Percentiles rank a stretch among this genome's conserved stretches.
phyloP scores from a whole-genome alignment of 1,140 invertebrate species.

The Heliconius himera region DNA sequence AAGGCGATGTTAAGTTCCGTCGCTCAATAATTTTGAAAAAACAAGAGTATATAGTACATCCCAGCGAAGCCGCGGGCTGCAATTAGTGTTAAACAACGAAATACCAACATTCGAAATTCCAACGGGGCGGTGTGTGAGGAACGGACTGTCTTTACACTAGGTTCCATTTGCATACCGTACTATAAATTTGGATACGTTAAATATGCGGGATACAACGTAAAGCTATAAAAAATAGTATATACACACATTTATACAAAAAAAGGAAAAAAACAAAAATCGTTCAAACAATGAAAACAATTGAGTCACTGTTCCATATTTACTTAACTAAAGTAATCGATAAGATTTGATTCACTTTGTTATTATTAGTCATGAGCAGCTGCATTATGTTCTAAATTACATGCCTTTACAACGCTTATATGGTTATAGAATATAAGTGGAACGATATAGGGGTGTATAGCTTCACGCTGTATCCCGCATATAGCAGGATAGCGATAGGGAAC shows the following conservation, averaged over 20 bases:
- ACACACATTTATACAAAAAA: not conserved
- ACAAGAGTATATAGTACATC: no score
- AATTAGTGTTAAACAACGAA: not conserved
- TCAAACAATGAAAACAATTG: slow-evolving; percentile 2
- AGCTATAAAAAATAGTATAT: no score
- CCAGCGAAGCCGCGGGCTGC: no score
- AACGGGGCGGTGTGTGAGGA: no score
- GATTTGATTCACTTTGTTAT: slow-evolving; percentile 9
- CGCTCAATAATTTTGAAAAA: no score
- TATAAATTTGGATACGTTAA: no score
- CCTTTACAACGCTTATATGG: not conserved
- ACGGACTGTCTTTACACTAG: no score
- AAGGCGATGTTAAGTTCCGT: no score
- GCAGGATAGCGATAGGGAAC: not conserved
- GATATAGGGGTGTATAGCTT: not conserved
- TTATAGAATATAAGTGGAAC: no score
- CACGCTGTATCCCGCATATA: not conserved
- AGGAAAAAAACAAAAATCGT: not conserved
- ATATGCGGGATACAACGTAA: no score
- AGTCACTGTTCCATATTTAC: slow-evolving; percentile 3
- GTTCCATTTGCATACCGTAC: no score
- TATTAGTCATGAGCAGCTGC: slow-evolving; percentile 1
- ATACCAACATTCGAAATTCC: no score
- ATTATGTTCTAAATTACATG: slow-evolving; percentile 6
- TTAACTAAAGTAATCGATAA: slow-evolving; percentile 9